These are phyloP conservation scores for Cavia porcellus DNA, from an alignment of 2,113 vertebrate species.

Conservation along the genomic window DNA sequence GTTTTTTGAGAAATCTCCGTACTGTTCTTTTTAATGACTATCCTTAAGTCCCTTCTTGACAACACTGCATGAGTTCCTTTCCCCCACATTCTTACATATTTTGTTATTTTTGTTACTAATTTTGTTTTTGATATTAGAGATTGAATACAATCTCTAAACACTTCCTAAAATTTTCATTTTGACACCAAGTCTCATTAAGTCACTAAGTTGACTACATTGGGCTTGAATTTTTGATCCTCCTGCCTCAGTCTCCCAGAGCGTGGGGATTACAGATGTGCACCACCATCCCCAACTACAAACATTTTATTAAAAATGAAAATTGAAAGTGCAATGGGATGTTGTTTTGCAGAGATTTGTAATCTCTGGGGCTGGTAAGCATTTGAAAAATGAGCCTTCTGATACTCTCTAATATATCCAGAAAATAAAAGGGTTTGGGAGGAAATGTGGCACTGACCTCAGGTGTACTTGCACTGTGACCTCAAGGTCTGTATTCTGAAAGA, in stretches of 20 bases:
- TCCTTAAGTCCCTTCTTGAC: background rate
- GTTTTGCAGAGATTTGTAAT: background rate
- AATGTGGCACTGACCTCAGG: background rate
- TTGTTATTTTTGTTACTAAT: background rate
- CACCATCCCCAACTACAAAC: background rate
- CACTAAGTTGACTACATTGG: background rate
- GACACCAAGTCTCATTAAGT: background rate
- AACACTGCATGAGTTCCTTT: background rate
- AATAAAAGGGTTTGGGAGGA: background rate
- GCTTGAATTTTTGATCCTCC: background rate
- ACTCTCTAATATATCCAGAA: background rate
- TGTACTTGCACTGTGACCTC: background rate
- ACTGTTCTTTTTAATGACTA: background rate
- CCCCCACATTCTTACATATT: background rate
- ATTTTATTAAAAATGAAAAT: background rate
- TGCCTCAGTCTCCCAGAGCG: background rate
- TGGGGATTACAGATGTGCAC: background rate
- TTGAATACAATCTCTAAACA: background rate
- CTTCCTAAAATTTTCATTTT: background rate
- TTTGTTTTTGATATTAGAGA: background rate
- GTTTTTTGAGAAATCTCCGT: background rate
- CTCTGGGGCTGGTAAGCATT: background rate
- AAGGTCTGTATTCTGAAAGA: background rate
- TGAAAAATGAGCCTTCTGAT: background rate
- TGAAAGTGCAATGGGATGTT: background rate